Evolutionary conservation across 2,113 vertebrate species (phyloP).

Genomic region (Ceyx melanurus): DNA sequence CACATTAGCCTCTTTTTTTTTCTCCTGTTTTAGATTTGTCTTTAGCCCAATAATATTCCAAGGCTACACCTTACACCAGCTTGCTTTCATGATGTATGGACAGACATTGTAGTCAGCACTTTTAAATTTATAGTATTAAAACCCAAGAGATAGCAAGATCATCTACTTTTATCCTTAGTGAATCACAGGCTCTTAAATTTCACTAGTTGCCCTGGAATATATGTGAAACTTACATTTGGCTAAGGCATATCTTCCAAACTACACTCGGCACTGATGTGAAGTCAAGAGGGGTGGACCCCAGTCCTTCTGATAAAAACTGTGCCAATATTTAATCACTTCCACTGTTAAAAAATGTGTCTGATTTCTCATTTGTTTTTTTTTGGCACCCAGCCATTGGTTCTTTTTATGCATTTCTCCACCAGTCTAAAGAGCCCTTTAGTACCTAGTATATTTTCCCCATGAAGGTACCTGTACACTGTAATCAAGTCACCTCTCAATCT

Average conservation of each 20-base stretch:
- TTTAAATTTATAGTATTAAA: neutral
- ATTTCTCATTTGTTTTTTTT: slow-evolving; percentile 21
- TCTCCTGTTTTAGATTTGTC: neutral
- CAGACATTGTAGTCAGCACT: neutral
- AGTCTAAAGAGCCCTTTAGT: slow-evolving; percentile 13
- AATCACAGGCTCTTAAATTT: neutral
- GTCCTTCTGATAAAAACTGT: neutral
- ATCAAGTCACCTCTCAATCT: slow-evolving; percentile 57
- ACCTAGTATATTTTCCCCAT: slow-evolving; percentile 29
- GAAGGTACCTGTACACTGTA: slow-evolving; percentile 45
- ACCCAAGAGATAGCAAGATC: neutral
- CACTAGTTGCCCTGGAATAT: neutral
- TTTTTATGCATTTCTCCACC: slow-evolving; percentile 4
- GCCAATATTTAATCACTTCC: neutral
- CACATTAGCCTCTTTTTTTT: neutral
- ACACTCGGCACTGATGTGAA: neutral
- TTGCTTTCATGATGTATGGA: neutral
- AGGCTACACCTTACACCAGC: neutral
- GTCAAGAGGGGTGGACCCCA: neutral
- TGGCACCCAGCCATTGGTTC: neutral
- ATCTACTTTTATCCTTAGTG: neutral
- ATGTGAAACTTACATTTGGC: neutral
- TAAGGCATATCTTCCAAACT: neutral
- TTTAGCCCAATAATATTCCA: neutral
- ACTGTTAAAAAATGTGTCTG: neutral